Evolutionary conservation across 2,113 vertebrate genomes (phyloP).

Genomic region (Thryonomys swinderianus): DNA sequence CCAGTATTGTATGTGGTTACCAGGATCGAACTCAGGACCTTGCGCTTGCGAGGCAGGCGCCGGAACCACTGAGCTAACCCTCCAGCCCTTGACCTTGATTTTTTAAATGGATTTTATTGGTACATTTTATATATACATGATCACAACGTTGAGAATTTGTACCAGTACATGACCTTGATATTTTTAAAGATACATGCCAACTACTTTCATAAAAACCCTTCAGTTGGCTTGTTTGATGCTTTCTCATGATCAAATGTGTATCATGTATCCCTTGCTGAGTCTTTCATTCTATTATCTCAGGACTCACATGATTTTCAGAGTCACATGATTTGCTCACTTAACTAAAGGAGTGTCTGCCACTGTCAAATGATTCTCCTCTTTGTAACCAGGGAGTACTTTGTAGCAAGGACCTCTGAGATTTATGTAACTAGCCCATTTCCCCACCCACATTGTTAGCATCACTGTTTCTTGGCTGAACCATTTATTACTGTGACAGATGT

Average conservation of each 20-base stretch:
- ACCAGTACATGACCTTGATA: not conserved
- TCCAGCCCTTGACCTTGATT: not conserved
- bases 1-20: too few relatives aligned
- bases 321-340: not conserved
- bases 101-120: too few relatives aligned
- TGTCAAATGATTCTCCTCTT: not conserved
- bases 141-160: too few relatives aligned
- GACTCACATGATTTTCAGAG: not conserved
- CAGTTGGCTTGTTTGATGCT: not conserved
- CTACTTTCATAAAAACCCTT: not conserved
- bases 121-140: too few relatives aligned
- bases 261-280: not conserved
- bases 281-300: not conserved
- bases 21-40: too few relatives aligned
- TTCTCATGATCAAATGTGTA: not conserved
- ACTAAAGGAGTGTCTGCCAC: not conserved
- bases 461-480: not conserved
- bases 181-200: not conserved
- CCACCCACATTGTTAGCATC: not conserved
- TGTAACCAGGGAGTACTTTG: not conserved
- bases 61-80: too few relatives aligned
- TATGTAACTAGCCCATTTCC: not conserved
- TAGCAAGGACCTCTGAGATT: not conserved
- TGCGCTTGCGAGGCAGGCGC: too few relatives aligned
- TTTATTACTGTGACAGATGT: not conserved